Base-by-base conservation (phyloP, 2,797 vertebrate genomes). In the Megaceryle alcyon region DNA sequence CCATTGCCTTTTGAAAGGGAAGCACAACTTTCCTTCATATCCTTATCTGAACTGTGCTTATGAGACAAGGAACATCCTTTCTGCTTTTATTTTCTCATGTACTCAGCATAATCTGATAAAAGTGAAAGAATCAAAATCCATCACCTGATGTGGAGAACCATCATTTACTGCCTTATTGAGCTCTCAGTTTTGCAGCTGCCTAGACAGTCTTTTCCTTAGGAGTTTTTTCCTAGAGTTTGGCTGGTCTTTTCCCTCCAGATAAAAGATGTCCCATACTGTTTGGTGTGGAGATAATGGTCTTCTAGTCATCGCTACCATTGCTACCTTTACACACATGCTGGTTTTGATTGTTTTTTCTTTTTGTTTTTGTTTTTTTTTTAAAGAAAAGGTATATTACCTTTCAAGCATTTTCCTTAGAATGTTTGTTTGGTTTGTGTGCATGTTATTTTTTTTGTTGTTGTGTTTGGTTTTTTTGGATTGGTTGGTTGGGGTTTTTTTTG, bases 51-150 rank as follows among this genome's bases (percentile, higher is more conserved):
- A 96, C 94, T 20, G 72, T 63, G 57, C 82, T 96, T 97, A 94
- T 92, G 94, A 96, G 94, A 96, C 92, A 91, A 91, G 89, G 76
- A 95, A 92, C 96, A 96, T 92, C 72, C 49, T 89, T 96, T 88
- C 79, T 93, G 85, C 94, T 94, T 97, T 97, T 95, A 96, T 96
- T 96, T 96, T 97, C 91, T 81, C 85, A 83, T 93, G 91, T 95
- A 91, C 84, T 96, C 89, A 88, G 85, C 82, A 96, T 96, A 97
- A 96, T 96, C 94, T 96, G 95, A 97, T 97, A 96, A 94, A 91
- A 95, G 82, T 44, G 87, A 90, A 91, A 94, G 84, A 95, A 96
- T 94, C 91, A 95, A 96, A 96, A 95, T 96, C 91, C 43, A 76
- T 96, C 94, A 96, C 87, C 82, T 86, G 92, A 96, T 93, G 82